Evolutionary conservation across 2,113 vertebrate species (phyloP), one percentile per base, ranked within the genome.

Genomic region (Gymnocephalus cernua): DNA sequence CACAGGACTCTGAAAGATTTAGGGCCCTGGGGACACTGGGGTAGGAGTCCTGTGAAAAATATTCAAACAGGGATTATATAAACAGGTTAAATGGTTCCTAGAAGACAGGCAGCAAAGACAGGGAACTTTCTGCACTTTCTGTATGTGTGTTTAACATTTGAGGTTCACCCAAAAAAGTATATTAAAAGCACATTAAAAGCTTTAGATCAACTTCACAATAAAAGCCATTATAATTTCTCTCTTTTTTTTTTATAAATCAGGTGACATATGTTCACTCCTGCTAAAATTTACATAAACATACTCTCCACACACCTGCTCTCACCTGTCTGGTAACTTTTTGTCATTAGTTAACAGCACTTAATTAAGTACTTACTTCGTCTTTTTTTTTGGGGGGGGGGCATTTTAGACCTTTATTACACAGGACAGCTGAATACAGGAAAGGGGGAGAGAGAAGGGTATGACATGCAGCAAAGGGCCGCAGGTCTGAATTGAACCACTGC

Each of bases 1-100:
- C 95, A 61, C 95, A 94, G 62, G 96, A 95, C 90, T 99, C 97
- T 32, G 97, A 95, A 65, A 97, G 94, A 84, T 95, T 95, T 77
- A 96, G 93, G 87, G 95, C 94, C 63, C 93, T 94, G 23, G 95
- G 93, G 82, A 94, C 90, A 0, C 95, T 94, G 73, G 79, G 83
- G 85, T 96, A 96, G 76, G 96, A 89, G 87, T 98, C 96, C 97
- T 98, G 80, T 8, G 63, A 90, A 92, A 69, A 83, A 66, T 38
- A 61, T 78, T 77, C 6, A 57, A 58, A 57, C 4, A 7, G 13
- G 2, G 6, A 16, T 59, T 13, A 21, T 45, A 14, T 62, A 8
- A 53, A 51, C 11, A 38, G 32, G 7, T 16, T n/a, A 4, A 75
- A 27, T 51, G 29, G 27, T 50, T 45, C 27, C 5, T 13, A 32